phyloP scores from a whole-genome alignment of 2,797 vertebrate species.

The Halcyon leucocephala region DNA sequence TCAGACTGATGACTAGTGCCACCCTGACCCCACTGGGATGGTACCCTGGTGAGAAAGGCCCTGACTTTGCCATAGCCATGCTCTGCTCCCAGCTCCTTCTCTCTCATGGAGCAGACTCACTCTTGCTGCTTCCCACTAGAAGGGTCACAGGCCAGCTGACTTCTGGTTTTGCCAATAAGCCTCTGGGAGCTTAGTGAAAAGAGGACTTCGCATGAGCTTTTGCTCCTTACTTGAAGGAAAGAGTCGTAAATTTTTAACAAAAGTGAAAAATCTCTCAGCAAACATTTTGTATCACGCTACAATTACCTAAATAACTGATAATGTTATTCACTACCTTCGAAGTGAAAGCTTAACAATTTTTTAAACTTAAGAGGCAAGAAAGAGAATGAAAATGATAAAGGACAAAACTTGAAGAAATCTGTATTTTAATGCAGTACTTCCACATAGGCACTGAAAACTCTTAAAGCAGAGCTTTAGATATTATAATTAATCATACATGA shows the following conservation, averaged over 20 bases:
- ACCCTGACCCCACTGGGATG: neutral
- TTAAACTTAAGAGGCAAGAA: neutral
- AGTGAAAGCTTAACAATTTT: neutral
- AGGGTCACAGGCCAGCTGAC: neutral
- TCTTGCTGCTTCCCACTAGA: neutral
- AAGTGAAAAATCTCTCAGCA: neutral
- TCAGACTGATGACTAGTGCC: neutral
- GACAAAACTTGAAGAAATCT: neutral
- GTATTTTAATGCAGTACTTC: neutral
- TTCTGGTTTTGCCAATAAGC: neutral
- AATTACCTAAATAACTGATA: neutral
- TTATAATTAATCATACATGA: neutral
- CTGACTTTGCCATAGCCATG: neutral
- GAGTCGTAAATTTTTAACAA: neutral
- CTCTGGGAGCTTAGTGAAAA: neutral
- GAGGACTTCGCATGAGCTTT: neutral
- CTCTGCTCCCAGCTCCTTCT: neutral
- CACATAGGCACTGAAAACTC: neutral
- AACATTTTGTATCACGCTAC: neutral
- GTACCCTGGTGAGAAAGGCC: neutral
- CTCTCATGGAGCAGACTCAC: neutral
- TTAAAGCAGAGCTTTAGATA: neutral
- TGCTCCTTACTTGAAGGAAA: neutral
- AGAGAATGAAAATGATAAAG: neutral
- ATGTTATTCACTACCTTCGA: neutral